Conservation (phyloP, 2,113 vertebrate species). For the Microtus pennsylvanicus region DNA sequence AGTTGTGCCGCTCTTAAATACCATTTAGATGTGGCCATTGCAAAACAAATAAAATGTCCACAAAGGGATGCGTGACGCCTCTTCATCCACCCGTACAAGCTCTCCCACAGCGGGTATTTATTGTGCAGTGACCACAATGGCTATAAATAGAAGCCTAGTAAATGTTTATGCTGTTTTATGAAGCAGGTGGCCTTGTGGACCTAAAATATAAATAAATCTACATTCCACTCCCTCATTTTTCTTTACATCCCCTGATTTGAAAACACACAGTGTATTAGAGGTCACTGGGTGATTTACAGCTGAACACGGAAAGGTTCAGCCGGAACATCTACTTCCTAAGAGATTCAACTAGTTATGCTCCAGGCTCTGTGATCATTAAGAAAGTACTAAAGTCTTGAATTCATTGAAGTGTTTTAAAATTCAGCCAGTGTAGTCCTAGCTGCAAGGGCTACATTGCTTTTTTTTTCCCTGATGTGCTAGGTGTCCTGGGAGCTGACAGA, state of each 20-base stretch:
- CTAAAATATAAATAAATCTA: slow-evolving; percentile 45
- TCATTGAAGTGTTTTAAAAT: slow-evolving; percentile 58
- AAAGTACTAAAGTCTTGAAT: slow-evolving; percentile 21
- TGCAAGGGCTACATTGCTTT: not conserved
- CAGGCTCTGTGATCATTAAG: not conserved
- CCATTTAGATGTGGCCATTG: not conserved
- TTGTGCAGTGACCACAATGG: not conserved
- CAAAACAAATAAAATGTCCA: not conserved
- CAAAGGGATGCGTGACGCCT: not conserved
- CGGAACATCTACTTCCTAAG: slow-evolving; percentile 22
- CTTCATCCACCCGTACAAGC: not conserved
- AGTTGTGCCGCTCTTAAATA: not conserved
- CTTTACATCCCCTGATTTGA: slow-evolving; percentile 21
- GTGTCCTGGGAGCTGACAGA: slow-evolving; percentile 58
- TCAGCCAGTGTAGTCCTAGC: not conserved
- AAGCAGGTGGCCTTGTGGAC: not conserved
- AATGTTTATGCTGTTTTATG: slow-evolving; percentile 3
- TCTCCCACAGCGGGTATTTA: not conserved
- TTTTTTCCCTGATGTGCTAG: not conserved
- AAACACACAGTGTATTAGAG: slow-evolving; percentile 46
- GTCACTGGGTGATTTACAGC: not conserved
- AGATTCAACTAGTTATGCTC: not conserved
- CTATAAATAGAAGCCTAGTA: not conserved
- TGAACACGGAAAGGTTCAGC: not conserved
- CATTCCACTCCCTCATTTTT: not conserved